Percentiles rank a stretch among this genome's conserved stretches.
These are phyloP conservation scores for Ptychoptera albimana DNA, from an alignment of 2,888 invertebrate species.

Conservation along the genomic window DNA sequence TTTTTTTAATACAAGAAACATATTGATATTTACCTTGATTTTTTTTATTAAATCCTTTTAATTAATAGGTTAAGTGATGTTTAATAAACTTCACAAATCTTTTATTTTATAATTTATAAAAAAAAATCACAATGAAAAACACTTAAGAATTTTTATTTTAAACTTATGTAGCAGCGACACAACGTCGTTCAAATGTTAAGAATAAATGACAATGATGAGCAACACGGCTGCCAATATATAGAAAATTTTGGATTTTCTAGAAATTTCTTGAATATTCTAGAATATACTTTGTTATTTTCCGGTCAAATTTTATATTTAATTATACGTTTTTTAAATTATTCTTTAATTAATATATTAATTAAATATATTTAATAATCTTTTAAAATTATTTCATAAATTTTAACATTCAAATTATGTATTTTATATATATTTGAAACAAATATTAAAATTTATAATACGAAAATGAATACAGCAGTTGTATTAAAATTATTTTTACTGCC, in stretches of 20 bases:
- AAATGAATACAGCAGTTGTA: no score
- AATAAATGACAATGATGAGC: not conserved
- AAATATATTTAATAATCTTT: not conserved
- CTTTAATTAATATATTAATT: not conserved
- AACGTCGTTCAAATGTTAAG: not conserved
- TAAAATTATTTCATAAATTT: not conserved
- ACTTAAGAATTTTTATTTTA: no score
- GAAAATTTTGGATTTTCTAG: not conserved
- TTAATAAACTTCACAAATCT: no score
- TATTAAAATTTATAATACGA: no score
- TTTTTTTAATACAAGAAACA: no score
- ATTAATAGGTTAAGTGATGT: no score
- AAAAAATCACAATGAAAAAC: no score
- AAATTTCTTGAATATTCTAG: constrained; percentile 5
- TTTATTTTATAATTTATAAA: no score
- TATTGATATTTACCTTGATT: no score
- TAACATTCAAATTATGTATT: not conserved
- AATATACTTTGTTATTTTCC: not conserved
- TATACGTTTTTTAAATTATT: not conserved
- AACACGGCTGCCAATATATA: not conserved
- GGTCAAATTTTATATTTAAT: not conserved
- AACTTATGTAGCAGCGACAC: no score
- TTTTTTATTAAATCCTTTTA: not conserved
- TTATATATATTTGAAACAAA: not conserved
- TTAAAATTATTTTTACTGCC: not conserved